A percentile compares a stretch with the other conserved stretches of the same genome.
Evolutionary conservation across 2,797 vertebrate genomes (phyloP).

Genomic region (Glossophaga mutica): DNA sequence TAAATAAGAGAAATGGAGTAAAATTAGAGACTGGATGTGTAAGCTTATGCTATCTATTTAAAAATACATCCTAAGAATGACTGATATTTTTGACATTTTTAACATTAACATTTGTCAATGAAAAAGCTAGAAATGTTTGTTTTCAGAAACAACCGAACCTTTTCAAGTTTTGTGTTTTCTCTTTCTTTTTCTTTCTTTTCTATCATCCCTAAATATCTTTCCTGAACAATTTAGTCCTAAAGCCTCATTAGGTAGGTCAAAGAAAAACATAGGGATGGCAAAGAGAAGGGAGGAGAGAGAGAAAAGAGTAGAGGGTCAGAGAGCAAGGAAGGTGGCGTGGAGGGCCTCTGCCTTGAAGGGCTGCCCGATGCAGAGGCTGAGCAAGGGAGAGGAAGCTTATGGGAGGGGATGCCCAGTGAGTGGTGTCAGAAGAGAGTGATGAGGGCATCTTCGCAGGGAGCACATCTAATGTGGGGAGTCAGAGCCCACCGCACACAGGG

Average conservation of each 20-base stretch:
- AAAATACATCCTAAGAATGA: not conserved
- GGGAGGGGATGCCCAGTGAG: not conserved
- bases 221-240: not conserved
- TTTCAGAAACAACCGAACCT: not conserved
- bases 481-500: not conserved
- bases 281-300: not conserved
- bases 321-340: not conserved
- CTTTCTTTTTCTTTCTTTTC: not conserved
- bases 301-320: too few species aligned
- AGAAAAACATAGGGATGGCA: not conserved
- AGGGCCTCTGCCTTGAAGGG: not conserved
- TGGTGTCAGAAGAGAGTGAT: fast-evolving
- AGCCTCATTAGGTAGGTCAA: not conserved
- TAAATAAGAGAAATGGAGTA: not conserved
- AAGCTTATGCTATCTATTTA: not conserved
- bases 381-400: not conserved
- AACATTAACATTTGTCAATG: not conserved
- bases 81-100: not conserved
- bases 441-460: not conserved
- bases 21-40: not conserved
- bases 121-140: not conserved
- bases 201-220: not conserved
- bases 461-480: not conserved
- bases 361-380: not conserved
- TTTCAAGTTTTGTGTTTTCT: not conserved